A percentile compares a stretch with the other conserved stretches of the same genome.
These are phyloP conservation scores for Leptatherina wallacei DNA, from an alignment of 2,797 vertebrate species.

Conservation along the genomic window DNA sequence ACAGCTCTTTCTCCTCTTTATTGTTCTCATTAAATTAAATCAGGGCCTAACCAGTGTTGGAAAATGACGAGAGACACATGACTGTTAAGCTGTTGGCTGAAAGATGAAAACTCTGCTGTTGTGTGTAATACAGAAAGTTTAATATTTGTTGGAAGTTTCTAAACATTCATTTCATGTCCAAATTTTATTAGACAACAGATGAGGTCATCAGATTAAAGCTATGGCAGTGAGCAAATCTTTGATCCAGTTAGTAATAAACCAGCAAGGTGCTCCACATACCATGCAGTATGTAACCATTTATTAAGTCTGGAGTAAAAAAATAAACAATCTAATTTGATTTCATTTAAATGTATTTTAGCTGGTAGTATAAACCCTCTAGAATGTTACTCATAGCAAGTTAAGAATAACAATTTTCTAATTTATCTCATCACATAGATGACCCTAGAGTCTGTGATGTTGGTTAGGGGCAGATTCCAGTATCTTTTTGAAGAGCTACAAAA, in stretches of 20 bases:
- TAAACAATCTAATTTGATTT: not conserved
- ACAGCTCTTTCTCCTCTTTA: conserved; percentile 6
- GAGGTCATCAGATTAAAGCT: not conserved
- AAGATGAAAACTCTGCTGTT: not conserved
- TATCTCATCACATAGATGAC: conserved; percentile 30
- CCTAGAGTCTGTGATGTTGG: conserved; percentile 27
- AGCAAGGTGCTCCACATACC: not conserved
- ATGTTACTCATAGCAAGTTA: conserved; percentile 5
- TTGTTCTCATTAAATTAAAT: conserved; percentile 25
- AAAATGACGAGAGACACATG: conserved; percentile 22
- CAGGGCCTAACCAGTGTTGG: conserved; percentile 37
- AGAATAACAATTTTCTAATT: conserved; percentile 32
- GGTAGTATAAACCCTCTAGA: not conserved
- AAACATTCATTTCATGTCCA: not conserved
- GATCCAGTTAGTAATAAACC: too few species aligned
- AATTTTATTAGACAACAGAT: not conserved
- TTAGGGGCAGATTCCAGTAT: conserved; percentile 37
- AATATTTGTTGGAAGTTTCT: not conserved
- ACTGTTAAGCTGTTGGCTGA: conserved; percentile 12
- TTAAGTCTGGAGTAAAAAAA: not conserved
- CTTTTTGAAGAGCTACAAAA: conserved; percentile 67
- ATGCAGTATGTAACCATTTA: not conserved
- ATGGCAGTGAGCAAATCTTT: not conserved
- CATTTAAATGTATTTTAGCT: conserved; percentile 6
- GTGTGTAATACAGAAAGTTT: not conserved